Conservation (phyloP, 2,113 vertebrate species). For the Ceyx melanurus region DNA sequence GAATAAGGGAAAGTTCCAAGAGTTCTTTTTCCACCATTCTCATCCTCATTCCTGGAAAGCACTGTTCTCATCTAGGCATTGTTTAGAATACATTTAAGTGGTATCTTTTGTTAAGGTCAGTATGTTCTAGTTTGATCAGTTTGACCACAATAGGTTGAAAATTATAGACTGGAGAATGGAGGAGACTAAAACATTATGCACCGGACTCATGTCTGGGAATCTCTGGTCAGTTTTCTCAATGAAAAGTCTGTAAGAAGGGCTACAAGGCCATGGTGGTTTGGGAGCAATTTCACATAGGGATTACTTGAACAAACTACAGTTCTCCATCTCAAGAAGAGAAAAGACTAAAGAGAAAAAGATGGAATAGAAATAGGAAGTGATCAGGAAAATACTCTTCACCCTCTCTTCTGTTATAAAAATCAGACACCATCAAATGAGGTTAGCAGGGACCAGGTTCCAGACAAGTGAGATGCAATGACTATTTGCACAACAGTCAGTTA, state of each 20-base stretch:
- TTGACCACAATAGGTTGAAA: not conserved
- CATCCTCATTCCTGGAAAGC: not conserved
- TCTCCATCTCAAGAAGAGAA: not conserved
- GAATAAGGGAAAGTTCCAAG: not conserved
- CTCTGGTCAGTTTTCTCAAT: not conserved
- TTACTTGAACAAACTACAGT: not conserved
- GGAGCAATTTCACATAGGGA: not conserved
- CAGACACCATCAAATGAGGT: not conserved
- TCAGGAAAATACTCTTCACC: not conserved
- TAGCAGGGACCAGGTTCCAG: not conserved
- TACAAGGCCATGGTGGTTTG: not conserved
- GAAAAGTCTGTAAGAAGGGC: not conserved
- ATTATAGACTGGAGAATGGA: not conserved
- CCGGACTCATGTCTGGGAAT: not conserved
- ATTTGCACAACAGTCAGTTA: not conserved
- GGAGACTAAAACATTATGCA: fast-evolving
- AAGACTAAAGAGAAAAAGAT: not conserved
- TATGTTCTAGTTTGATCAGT: not conserved
- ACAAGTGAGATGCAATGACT: not conserved
- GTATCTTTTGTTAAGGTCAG: not conserved
- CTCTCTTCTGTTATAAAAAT: not conserved
- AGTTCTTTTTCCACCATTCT: not conserved
- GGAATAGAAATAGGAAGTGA: not conserved
- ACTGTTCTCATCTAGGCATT: not conserved
- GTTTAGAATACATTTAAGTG: not conserved